Conservation (phyloP, 2,888 invertebrate species). For the Thera obeliscata region DNA sequence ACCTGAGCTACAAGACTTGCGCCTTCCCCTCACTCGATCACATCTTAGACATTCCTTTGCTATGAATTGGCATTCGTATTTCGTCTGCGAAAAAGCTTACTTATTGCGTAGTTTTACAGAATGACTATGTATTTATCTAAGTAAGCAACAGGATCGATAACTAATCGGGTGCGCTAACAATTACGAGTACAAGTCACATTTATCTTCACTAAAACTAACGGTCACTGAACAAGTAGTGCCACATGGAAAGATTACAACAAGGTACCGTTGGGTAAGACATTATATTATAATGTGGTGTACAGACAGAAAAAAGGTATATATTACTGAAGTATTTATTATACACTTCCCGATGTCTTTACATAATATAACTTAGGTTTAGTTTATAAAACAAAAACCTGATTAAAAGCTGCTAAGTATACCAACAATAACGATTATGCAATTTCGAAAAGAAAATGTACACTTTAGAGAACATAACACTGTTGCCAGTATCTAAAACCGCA, state of each 20-base stretch:
- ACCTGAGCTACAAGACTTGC: slow-evolving; percentile 59
- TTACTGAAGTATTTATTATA: slow-evolving; percentile 79
- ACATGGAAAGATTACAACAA: slow-evolving; percentile 53
- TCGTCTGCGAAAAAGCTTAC: slow-evolving; percentile 27
- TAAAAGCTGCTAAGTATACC: slow-evolving; percentile 79
- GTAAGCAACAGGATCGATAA: slow-evolving; percentile 66
- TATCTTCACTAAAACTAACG: slow-evolving; percentile 57
- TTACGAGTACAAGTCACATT: slow-evolving; percentile 66
- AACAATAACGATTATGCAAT: slow-evolving; percentile 81
- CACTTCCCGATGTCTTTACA: slow-evolving; percentile 76
- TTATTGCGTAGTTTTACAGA: slow-evolving; percentile 24
- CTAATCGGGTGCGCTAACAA: slow-evolving; percentile 65
- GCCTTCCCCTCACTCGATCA: slow-evolving; percentile 34
- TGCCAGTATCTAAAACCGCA: slow-evolving; percentile 54
- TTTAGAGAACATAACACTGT: slow-evolving; percentile 42
- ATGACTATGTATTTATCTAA: slow-evolving; percentile 27
- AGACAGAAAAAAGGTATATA: slow-evolving; percentile 67
- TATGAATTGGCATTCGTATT: slow-evolving; percentile 37
- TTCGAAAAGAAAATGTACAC: slow-evolving; percentile 68
- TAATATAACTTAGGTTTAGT: slow-evolving; percentile 67
- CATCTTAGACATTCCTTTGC: slow-evolving; percentile 34
- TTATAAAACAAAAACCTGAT: slow-evolving; percentile 73
- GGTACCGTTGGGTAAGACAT: slow-evolving; percentile 53
- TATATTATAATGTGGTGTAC: slow-evolving; percentile 40
- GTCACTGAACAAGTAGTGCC: slow-evolving; percentile 54